These are phyloP conservation scores for Pheosia tremula DNA, from an alignment of 2,888 invertebrate species.

Conservation along the genomic window DNA sequence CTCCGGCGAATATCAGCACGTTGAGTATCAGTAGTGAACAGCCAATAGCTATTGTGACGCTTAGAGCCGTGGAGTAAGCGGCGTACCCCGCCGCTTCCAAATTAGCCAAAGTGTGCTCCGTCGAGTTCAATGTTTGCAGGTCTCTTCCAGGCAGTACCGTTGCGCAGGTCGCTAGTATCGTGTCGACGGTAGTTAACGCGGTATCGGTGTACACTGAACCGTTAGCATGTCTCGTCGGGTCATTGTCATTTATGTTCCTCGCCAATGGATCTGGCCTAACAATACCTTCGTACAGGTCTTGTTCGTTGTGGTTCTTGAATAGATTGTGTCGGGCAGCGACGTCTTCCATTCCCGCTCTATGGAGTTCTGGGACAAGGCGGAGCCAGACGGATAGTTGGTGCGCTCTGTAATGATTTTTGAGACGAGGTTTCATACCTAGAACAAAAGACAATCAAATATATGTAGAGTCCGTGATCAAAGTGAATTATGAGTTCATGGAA, in stretches of 20 bases:
- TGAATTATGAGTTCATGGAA: background rate
- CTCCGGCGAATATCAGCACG: conserved; percentile 92
- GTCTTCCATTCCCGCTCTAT: conserved; percentile 95
- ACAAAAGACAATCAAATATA: conserved; percentile 31
- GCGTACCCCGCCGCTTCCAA: conserved; percentile 92
- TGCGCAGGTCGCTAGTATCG: conserved; percentile 89
- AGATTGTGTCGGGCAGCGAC: conserved; percentile 94
- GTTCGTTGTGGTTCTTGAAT: conserved; percentile 95
- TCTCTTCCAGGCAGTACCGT: conserved; percentile 85
- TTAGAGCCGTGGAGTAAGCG: conserved; percentile 90
- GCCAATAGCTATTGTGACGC: conserved; percentile 92
- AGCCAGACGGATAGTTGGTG: conserved; percentile 98
- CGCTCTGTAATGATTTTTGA: conserved; percentile 97
- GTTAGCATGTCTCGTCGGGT: conserved; percentile 84
- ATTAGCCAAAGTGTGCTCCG: conserved; percentile 90
- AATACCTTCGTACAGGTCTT: conserved; percentile 94
- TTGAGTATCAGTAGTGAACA: conserved; percentile 92
- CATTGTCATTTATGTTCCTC: conserved; percentile 85
- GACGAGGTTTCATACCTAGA: conserved; percentile 94
- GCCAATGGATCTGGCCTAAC: conserved; percentile 94
- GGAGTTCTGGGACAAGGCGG: conserved; percentile 95
- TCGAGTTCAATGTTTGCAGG: conserved; percentile 78
- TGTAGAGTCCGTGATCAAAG: background rate
- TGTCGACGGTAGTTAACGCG: conserved; percentile 88
- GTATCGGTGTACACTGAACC: conserved; percentile 82